Conservation (phyloP, 2,888 invertebrate genomes). For the Mystacides longicornis region DNA sequence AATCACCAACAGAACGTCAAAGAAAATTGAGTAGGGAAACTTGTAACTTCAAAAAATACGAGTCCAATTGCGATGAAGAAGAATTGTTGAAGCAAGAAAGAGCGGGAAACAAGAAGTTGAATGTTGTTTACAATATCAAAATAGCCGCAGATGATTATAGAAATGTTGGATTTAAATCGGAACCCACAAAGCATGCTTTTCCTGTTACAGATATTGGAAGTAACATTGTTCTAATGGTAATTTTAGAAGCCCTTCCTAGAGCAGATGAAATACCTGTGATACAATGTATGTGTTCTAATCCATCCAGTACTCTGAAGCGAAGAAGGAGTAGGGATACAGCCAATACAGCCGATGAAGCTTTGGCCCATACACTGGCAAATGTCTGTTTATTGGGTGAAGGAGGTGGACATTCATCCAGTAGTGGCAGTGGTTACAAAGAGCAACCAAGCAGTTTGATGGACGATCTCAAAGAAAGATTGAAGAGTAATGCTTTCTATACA, state of each 20-base stretch:
- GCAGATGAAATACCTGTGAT: conserved; percentile 63
- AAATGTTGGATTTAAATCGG: conserved; percentile 47
- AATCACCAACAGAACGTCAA: conserved; percentile 31
- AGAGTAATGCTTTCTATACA: conserved; percentile 31
- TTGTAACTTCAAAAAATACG: conserved; percentile 46
- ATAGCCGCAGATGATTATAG: conserved; percentile 57
- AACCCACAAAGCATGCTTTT: conserved; percentile 62
- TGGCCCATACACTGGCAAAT: conserved; percentile 16
- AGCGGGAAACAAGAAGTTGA: conserved; percentile 33
- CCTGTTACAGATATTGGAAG: conserved; percentile 62
- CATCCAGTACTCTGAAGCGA: conserved; percentile 34
- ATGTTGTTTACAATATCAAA: conserved; percentile 61
- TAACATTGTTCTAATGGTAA: conserved; percentile 53
- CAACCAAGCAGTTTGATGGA: neutral
- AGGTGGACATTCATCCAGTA: conserved; percentile 5
- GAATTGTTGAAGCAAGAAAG: conserved; percentile 31
- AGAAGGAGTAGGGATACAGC: conserved; percentile 38
- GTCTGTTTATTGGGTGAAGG: conserved; percentile 16
- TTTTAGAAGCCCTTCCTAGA: conserved; percentile 65
- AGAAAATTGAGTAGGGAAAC: conserved; percentile 45
- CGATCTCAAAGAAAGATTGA: conserved; percentile 11
- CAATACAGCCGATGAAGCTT: conserved; percentile 19
- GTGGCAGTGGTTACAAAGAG: neutral
- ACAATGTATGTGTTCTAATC: conserved; percentile 35
- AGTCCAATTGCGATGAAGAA: conserved; percentile 40